Evolutionary conservation across 2,888 invertebrate species (phyloP).

Genomic region (Pyrrhia umbra): DNA sequence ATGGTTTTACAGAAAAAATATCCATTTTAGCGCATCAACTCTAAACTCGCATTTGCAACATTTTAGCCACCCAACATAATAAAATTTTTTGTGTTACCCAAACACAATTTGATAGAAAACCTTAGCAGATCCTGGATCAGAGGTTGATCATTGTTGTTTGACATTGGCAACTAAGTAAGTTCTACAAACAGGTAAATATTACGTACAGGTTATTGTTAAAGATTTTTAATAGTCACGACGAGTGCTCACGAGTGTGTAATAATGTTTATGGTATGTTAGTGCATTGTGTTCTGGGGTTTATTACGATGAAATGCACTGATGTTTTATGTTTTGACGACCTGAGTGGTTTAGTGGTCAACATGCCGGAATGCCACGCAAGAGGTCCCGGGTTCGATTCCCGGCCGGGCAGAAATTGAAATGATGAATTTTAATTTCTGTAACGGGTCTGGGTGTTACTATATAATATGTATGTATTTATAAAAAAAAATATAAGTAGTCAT

Average conservation of each 20-base stretch:
- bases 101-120: constrained; percentile 51
- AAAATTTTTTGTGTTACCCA: constrained; percentile 52
- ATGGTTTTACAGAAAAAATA: too few species aligned
- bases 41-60: constrained; percentile 21
- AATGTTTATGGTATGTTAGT: constrained; percentile 23
- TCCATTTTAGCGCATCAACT: not conserved
- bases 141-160: constrained; percentile 65
- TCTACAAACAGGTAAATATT: constrained; percentile 55
- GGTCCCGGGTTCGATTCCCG: too few species aligned
- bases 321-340: too few species aligned
- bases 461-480: too few species aligned
- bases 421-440: too few species aligned
- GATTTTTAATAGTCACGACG: constrained; percentile 54
- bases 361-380: too few species aligned
- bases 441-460: too few species aligned
- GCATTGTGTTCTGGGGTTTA: constrained; percentile 36
- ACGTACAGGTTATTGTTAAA: constrained; percentile 43
- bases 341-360: too few species aligned
- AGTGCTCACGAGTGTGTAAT: constrained; percentile 43
- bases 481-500: too few species aligned
- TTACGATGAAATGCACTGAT: constrained; percentile 40
- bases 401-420: too few species aligned
- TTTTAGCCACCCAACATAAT: constrained; percentile 41
- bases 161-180: constrained; percentile 51
- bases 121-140: constrained; percentile 64